Base-by-base conservation (phyloP, 2,797 vertebrate species). In the Muscicapa striata region DNA sequence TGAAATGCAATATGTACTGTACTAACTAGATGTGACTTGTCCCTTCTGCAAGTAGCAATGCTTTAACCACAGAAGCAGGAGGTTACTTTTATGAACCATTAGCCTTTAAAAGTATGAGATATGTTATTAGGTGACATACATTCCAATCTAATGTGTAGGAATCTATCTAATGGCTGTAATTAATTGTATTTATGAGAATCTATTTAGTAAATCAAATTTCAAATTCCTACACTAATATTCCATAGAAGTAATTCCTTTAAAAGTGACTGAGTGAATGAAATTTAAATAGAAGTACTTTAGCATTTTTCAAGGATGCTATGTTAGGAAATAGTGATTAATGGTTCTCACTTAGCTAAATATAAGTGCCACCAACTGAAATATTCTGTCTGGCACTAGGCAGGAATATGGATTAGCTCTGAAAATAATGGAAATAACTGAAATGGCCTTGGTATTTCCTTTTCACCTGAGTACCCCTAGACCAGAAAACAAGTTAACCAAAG, bases 331-430 rank as follows among this genome's bases (percentile, higher is more conserved):
- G 84, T 84, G 93, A 93, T 96, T 93, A 94, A 81, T 96, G 89
- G 81, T 84, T 63, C 94, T 95, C 89, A 83, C 83, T 96, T 95
- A 90, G 89, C 76, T 94, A 96, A 96, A 96, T 97, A 91, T 86
- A 96, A 93, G 62, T 57, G 78, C 36, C 61, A 92, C 58, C 46
- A 67, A 46, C 74, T 76, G 67, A 94, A 88, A 73, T 87, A 46
- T 10, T 95, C 80, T 94, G 93, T 93, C 89, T 93, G 29, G 94
- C 58, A 69, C 30, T 75, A 83, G 48, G 34, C 66, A 96, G 54
- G 54, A 91, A 95, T 94, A 94, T 5, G 13, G 83, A 59, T 88
- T 82, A 88, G 40, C 23, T 87, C 74, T 90, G 67, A 61, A 94
- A 93, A 86, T 51, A 90, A 87, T 88, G 69, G 57, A 70, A 80